Evolutionary conservation across 2,113 vertebrate species (phyloP).

Genomic region (Ochotona princeps): DNA sequence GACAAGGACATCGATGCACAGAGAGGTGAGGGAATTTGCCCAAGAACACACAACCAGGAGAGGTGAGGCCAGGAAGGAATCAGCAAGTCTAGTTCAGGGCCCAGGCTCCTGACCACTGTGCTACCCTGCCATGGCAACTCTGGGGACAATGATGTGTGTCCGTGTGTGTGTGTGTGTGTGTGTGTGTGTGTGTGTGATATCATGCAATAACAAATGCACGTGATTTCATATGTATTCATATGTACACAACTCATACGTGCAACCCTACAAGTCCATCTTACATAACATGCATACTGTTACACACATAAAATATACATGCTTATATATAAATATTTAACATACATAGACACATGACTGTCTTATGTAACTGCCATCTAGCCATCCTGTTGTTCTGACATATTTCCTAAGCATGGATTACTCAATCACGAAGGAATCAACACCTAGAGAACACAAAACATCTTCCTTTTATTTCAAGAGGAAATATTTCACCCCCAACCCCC

Average conservation of each 20-base stretch:
- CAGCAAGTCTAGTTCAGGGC: background rate
- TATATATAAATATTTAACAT: background rate
- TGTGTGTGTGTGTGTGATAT: background rate
- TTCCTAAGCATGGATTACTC: background rate
- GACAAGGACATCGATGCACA: background rate
- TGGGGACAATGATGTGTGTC: background rate
- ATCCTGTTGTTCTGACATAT: background rate
- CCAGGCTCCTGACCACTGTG: background rate
- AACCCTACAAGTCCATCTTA: background rate
- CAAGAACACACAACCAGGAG: constrained; percentile 9
- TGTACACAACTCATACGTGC: background rate
- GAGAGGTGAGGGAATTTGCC: background rate
- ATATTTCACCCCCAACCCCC: no score
- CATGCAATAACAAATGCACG: no score
- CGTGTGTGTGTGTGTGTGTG: background rate
- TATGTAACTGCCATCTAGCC: background rate
- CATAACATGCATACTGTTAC: background rate
- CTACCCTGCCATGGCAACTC: background rate
- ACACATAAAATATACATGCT: background rate
- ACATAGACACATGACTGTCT: background rate
- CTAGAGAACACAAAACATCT: background rate
- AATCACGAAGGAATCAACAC: background rate
- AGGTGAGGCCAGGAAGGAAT: background rate
- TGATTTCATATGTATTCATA: background rate
- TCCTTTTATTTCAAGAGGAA: background rate